These are phyloP conservation scores for Atta colombica DNA, from an alignment of 1,140 invertebrate genomes.

Conservation along the genomic window DNA sequence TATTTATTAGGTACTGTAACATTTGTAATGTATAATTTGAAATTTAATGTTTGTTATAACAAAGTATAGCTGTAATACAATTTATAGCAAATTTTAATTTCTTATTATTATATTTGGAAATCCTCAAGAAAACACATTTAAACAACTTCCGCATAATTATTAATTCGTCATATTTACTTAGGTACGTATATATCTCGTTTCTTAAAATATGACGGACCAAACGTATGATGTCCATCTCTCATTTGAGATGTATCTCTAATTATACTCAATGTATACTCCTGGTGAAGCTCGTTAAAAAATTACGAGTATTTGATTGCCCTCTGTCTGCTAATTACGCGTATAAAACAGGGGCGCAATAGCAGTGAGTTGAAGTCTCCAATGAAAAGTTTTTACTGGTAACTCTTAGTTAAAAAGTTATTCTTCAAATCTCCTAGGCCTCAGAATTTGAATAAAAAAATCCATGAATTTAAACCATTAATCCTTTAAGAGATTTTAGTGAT, in stretches of 20 bases:
- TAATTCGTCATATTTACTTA: no score
- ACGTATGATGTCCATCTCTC: no score
- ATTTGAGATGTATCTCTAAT: background rate
- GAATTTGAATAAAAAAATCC: background rate
- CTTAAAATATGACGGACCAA: no score
- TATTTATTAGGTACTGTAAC: background rate
- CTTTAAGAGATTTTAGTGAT: background rate
- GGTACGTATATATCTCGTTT: background rate
- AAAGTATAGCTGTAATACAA: background rate
- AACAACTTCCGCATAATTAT: no score
- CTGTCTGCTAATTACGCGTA: constrained; percentile 53
- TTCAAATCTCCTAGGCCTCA: background rate
- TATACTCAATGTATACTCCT: constrained; percentile 18
- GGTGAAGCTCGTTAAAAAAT: constrained; percentile 63
- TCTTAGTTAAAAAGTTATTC: background rate
- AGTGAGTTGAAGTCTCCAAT: background rate
- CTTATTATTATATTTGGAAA: no score
- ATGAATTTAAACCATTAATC: background rate
- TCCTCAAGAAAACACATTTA: no score
- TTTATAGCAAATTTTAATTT: background rate
- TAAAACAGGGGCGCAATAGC: constrained; percentile 30
- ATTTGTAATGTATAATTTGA: background rate
- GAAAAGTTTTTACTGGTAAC: background rate
- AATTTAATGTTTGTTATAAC: background rate
- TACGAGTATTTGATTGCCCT: constrained; percentile 41